phyloP scores from a whole-genome alignment of 1,140 invertebrate species.

The Pogonognathellus flavescens region DNA sequence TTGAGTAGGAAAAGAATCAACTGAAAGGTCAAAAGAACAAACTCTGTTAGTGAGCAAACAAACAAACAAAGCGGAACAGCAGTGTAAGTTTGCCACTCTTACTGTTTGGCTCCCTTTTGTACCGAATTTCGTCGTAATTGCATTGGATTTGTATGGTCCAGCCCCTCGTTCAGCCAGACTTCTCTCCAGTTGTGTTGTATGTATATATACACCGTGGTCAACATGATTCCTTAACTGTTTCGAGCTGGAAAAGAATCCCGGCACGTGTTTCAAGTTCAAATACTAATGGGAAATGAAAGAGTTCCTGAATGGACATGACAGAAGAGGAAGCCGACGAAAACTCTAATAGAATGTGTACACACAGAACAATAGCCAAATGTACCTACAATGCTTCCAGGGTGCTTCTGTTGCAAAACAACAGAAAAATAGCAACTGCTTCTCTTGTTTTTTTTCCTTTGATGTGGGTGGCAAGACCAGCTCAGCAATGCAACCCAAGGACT shows the following conservation, averaged over 20 bases:
- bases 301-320: constrained; percentile 15
- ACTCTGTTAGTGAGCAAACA: constrained; percentile 42
- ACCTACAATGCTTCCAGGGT: not conserved
- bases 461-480: constrained; percentile 2
- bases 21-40: constrained; percentile 48
- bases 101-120: not conserved
- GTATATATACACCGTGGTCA: not conserved
- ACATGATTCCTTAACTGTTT: not conserved
- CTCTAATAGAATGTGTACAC: constrained; percentile 1
- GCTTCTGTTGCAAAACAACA: not conserved
- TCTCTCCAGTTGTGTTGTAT: not conserved
- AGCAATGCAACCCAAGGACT: not conserved
- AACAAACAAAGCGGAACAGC: constrained; percentile 19
- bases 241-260: not conserved
- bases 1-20: constrained; percentile 19
- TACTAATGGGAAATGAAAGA: constrained; percentile 46
- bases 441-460: constrained; percentile 19
- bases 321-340: constrained; percentile 28
- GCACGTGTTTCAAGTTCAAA: constrained; percentile 47
- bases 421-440: constrained; percentile 20
- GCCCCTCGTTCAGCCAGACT: not conserved
- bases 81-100: constrained; percentile 3
- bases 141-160: too few species aligned
- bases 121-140: not conserved
- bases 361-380: not conserved